Percentiles rank a stretch among this genome's conserved stretches.
Evolutionary conservation across 2,888 invertebrate genomes (phyloP).

Genomic region (Caenorhabditis virilis): DNA sequence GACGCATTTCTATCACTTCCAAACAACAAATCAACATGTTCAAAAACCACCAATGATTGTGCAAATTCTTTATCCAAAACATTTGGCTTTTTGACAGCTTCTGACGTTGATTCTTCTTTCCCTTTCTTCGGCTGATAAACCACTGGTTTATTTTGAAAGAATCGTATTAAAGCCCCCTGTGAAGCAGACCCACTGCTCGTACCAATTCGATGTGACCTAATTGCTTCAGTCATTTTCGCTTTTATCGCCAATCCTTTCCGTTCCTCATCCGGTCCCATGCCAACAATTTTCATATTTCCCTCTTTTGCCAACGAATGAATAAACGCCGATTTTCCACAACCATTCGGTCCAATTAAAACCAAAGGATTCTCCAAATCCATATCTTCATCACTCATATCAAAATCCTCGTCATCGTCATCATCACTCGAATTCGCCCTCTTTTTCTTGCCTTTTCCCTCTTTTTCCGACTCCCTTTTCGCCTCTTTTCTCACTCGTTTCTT

Average conservation of each 20-base stretch:
- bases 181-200: no score
- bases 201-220: conserved; percentile 25
- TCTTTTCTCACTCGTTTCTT: conserved; percentile 21
- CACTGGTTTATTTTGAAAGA: not conserved
- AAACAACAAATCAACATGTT: conserved; percentile 34
- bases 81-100: not conserved
- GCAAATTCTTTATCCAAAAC: conserved; percentile 2
- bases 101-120: not conserved
- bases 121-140: not conserved
- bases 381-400: conserved; percentile 8
- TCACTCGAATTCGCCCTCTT: conserved; percentile 1
- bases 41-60: conserved; percentile 25
- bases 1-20: conserved; percentile 13
- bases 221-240: conserved; percentile 14
- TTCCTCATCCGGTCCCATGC: conserved; percentile 18
- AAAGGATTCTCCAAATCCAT: conserved; percentile 22
- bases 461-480: conserved; percentile 2
- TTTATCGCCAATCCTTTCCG: conserved; percentile 20
- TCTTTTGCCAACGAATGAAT: conserved; percentile 16
- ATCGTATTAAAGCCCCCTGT: no score
- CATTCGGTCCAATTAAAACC: conserved; percentile 27
- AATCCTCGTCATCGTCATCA: conserved; percentile 10
- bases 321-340: conserved; percentile 35
- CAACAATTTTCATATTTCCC: conserved; percentile 22
- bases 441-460: conserved; percentile 2